These are phyloP conservation scores for Petrosia ficiformis DNA, from an alignment of 37 sponge, comb jelly and placozoan genomes.

Conservation along the genomic window DNA sequence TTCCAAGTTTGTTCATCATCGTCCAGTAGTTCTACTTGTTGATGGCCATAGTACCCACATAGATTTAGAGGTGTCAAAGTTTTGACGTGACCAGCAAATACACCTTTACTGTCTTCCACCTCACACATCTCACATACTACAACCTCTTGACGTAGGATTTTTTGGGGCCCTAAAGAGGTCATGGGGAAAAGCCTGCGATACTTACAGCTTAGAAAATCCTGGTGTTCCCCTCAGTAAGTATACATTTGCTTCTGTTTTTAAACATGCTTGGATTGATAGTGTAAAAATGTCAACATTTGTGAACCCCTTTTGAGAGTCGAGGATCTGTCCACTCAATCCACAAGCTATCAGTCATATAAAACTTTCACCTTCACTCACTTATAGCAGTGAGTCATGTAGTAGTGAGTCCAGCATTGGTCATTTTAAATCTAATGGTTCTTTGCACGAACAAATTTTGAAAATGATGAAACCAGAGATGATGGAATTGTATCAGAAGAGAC, in stretches of 20 bases:
- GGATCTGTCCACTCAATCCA: slow-evolving; percentile 9
- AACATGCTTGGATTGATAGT: background rate
- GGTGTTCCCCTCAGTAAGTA: background rate
- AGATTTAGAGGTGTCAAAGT: slow-evolving; percentile 14
- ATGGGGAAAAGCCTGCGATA: slow-evolving; percentile 8
- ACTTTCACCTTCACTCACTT: background rate
- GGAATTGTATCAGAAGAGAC: background rate
- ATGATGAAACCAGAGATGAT: background rate
- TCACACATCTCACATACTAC: background rate
- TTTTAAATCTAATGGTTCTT: background rate
- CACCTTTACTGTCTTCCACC: slow-evolving; percentile 28
- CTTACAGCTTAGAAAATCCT: background rate
- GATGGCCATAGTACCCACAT: slow-evolving; percentile 31
- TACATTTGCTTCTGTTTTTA: background rate
- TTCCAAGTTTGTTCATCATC: too few relatives aligned
- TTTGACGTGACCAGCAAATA: slow-evolving; percentile 12
- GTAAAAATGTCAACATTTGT: background rate
- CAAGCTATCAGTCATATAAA: background rate
- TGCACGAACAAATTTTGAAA: background rate
- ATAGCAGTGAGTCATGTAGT: background rate
- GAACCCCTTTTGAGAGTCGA: background rate
- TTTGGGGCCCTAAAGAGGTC: background rate
- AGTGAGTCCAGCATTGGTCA: background rate
- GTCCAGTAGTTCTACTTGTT: slow-evolving; percentile 19
- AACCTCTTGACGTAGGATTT: slow-evolving; percentile 6